phyloP scores from a whole-genome alignment of 2,797 vertebrate genomes.

The Poecilia gillii region DNA sequence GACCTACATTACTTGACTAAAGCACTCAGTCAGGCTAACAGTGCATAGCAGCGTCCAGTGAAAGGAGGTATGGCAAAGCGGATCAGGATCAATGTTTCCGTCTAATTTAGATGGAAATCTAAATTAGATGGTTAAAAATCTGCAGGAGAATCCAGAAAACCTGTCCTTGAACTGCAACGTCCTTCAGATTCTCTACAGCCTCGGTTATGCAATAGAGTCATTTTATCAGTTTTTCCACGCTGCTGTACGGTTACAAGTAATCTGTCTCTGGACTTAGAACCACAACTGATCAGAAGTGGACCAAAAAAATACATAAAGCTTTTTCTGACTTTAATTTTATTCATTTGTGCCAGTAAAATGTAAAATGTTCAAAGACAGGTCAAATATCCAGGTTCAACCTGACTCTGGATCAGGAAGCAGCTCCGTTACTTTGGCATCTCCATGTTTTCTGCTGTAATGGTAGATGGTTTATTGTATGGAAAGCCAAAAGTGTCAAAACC shows the following conservation, averaged over 20 bases:
- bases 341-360: not conserved
- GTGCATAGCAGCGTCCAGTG: not conserved
- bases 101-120: not conserved
- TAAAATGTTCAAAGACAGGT: not conserved
- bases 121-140: no score
- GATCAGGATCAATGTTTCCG: not conserved
- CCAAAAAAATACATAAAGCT: no score
- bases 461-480: not conserved
- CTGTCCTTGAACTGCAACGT: conserved; percentile 49
- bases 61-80: not conserved
- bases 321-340: not conserved
- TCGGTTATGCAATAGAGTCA: conserved; percentile 30
- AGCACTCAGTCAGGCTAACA: not conserved
- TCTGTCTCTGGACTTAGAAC: not conserved
- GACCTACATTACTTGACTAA: not conserved
- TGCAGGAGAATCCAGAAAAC: not conserved
- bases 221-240: conserved; percentile 14
- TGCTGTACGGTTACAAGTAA: not conserved
- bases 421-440: not conserved
- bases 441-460: no score
- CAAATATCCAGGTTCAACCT: not conserved
- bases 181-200: conserved; percentile 26
- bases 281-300: not conserved
- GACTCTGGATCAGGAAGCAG: not conserved
- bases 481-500: not conserved